Percentiles rank a stretch among this genome's conserved stretches.
phyloP scores from a whole-genome alignment of 2,888 invertebrate genomes.

The Megalurothrips usitatus region DNA sequence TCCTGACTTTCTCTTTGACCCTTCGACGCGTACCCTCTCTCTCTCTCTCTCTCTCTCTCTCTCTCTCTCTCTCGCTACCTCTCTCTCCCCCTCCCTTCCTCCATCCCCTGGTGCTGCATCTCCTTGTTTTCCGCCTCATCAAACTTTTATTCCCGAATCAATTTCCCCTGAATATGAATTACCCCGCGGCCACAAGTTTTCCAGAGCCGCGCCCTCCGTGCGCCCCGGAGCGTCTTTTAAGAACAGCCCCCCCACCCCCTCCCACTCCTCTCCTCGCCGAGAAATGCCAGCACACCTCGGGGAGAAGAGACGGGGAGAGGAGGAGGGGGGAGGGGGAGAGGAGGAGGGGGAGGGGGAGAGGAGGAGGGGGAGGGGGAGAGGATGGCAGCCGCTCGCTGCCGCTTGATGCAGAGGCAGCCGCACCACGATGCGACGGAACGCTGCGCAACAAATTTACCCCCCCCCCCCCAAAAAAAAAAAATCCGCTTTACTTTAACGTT shows the following conservation, averaged over 20 bases:
- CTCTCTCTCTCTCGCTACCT: neutral
- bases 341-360: neutral
- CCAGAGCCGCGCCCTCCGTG: neutral
- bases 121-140: conserved; percentile 22
- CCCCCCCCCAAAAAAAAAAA: too few relatives aligned
- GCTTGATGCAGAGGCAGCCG: too few relatives aligned
- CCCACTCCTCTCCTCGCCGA: neutral
- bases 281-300: neutral
- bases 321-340: neutral
- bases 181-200: conserved; percentile 17
- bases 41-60: neutral
- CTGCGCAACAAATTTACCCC: too few relatives aligned
- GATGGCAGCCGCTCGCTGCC: neutral
- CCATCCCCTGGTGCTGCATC: neutral
- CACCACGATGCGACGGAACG: too few relatives aligned
- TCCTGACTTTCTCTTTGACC: neutral
- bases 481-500: too few relatives aligned
- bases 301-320: neutral
- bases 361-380: neutral
- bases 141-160: conserved; percentile 25
- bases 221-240: neutral
- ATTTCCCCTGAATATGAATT: conserved; percentile 25
- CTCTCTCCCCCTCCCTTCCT: neutral
- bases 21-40: neutral
- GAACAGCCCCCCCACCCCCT: too few relatives aligned